Conservation (phyloP, 2,113 vertebrate species). For the Tylochromis polylepis region DNA sequence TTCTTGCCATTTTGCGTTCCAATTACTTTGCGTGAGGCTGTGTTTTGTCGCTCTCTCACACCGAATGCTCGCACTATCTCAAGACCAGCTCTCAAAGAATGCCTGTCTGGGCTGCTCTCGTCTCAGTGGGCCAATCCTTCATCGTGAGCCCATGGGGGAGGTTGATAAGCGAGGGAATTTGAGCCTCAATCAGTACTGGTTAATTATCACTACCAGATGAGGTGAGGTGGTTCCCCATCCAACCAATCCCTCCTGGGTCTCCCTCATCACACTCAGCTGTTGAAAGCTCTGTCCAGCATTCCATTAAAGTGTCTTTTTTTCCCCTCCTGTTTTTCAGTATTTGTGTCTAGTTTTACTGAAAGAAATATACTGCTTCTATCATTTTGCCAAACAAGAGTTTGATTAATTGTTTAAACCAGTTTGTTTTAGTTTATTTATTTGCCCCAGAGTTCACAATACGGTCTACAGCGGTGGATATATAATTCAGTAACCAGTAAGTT, state of each 20-base stretch:
- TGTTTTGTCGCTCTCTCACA: background rate
- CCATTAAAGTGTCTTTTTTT: fast-evolving
- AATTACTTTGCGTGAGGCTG: slow-evolving; percentile 1
- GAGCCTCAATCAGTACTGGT: slow-evolving; percentile 65
- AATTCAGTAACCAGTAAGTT: background rate
- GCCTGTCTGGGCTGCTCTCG: background rate
- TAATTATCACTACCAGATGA: slow-evolving; percentile 69
- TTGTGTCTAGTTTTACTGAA: background rate
- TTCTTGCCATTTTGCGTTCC: slow-evolving; percentile 2
- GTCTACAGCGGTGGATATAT: background rate
- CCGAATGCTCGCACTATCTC: background rate
- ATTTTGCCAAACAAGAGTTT: background rate
- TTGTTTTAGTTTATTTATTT: background rate
- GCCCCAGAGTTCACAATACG: background rate
- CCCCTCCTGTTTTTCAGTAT: background rate
- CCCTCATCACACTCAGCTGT: background rate
- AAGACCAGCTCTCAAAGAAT: background rate
- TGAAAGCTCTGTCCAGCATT: background rate
- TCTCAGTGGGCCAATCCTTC: slow-evolving; percentile 39
- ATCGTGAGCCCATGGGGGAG: slow-evolving; percentile 33
- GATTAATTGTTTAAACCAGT: background rate
- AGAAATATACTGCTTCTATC: background rate
- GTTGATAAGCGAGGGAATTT: slow-evolving; percentile 58
- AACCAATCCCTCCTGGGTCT: slow-evolving; percentile 30
- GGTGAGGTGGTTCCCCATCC: slow-evolving; percentile 40